These are phyloP conservation scores for Dryobotodes eremita DNA, from an alignment of 2,888 invertebrate genomes.

Conservation along the genomic window DNA sequence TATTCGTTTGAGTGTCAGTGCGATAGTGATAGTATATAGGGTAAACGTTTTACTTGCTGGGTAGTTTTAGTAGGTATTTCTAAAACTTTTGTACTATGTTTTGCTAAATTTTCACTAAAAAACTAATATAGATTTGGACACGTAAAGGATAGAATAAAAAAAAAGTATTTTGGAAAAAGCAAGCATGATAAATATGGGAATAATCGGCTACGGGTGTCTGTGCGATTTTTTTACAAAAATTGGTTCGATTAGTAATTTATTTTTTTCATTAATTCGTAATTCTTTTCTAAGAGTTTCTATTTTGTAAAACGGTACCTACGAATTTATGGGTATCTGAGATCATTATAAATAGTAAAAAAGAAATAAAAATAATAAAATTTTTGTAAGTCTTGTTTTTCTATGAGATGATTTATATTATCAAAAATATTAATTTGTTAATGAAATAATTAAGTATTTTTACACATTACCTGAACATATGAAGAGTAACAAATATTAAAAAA, in stretches of 20 bases:
- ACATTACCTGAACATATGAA: slow-evolving; percentile 88
- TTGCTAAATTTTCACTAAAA: slow-evolving; percentile 91
- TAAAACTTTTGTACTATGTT: slow-evolving; percentile 91
- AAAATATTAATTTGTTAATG: slow-evolving; percentile 88
- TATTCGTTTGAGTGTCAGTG: slow-evolving; percentile 80
- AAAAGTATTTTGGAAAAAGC: slow-evolving; percentile 78
- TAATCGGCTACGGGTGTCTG: slow-evolving; percentile 72
- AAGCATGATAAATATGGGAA: slow-evolving; percentile 77
- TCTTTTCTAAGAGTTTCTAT: slow-evolving; percentile 83
- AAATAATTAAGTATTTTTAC: slow-evolving; percentile 89
- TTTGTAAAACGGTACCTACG: slow-evolving; percentile 84
- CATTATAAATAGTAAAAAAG: slow-evolving; percentile 72
- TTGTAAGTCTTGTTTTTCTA: slow-evolving; percentile 88
- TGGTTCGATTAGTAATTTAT: slow-evolving; percentile 60
- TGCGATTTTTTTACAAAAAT: slow-evolving; percentile 67
- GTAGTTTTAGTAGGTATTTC: slow-evolving; percentile 89
- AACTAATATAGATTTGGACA: slow-evolving; percentile 87
- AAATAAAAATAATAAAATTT: slow-evolving; percentile 75
- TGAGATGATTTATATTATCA: slow-evolving; percentile 87
- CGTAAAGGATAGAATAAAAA: slow-evolving; percentile 82
- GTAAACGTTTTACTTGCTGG: slow-evolving; percentile 87
- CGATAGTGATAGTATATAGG: slow-evolving; percentile 89
- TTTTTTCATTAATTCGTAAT: slow-evolving; percentile 66
- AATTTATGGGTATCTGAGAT: slow-evolving; percentile 79
- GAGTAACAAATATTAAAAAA: slow-evolving; percentile 84